Conservation (phyloP, 37 sponge, comb jelly and placozoan genomes). For the Cladorhizidae sp. region DNA sequence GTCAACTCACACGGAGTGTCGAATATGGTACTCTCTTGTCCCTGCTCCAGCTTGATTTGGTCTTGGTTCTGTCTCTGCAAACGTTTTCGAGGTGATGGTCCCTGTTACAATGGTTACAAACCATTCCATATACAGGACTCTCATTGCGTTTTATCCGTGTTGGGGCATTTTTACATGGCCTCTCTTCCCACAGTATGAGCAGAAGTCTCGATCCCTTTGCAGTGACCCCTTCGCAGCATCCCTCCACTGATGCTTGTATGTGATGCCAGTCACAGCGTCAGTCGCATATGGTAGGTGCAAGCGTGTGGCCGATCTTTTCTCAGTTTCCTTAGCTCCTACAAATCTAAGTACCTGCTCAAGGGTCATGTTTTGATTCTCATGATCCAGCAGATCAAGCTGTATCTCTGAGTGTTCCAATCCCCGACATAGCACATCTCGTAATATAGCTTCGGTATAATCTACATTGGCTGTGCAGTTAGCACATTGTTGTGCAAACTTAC, state of each 20-base stretch:
- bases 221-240: too few species aligned
- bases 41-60: too few species aligned
- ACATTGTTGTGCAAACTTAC: conserved; percentile 36
- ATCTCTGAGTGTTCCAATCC: conserved; percentile 30
- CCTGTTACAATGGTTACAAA: too few species aligned
- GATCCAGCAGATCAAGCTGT: conserved; percentile 39
- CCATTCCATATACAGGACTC: too few species aligned
- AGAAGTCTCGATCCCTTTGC: too few species aligned
- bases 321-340: too few species aligned
- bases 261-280: neutral
- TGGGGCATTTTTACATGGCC: too few species aligned
- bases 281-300: conserved; percentile 37
- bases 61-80: too few species aligned
- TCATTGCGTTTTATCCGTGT: too few species aligned
- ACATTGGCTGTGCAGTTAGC: conserved; percentile 17
- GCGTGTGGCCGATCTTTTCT: conserved; percentile 25
- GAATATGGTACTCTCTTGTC: neutral
- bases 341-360: conserved; percentile 26
- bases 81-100: too few species aligned
- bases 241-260: too few species aligned
- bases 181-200: too few species aligned
- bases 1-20: conserved; percentile 28
- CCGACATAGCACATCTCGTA: neutral
- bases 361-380: conserved; percentile 45
- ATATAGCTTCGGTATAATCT: conserved; percentile 29